Percentiles rank a stretch among this genome's conserved stretches.
These are phyloP conservation scores for Tortrix viridana DNA, from an alignment of 2,888 invertebrate species.

Conservation along the genomic window DNA sequence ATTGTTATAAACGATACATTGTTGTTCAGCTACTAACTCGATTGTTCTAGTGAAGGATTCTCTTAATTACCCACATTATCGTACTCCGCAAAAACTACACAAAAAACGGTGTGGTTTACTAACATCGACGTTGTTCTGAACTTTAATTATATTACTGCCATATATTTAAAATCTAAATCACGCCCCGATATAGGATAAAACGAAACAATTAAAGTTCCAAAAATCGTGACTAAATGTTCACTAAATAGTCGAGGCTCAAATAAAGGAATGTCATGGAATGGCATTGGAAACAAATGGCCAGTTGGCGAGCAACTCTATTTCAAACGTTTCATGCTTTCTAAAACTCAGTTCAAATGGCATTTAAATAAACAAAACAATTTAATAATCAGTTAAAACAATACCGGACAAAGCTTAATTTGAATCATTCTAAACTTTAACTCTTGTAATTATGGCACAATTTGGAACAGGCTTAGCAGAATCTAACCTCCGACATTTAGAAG, in stretches of 20 bases:
- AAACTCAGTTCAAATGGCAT: conserved; percentile 68
- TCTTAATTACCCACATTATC: conserved; percentile 34
- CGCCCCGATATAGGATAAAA: conserved; percentile 33
- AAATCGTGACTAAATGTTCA: conserved; percentile 58
- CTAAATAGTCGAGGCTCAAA: conserved; percentile 46
- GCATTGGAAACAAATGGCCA: conserved; percentile 48
- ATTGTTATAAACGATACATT: conserved; percentile 20
- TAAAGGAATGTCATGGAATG: conserved; percentile 70
- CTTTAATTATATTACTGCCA: conserved; percentile 4
- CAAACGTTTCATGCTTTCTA: conserved; percentile 69
- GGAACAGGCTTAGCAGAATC: conserved; percentile 3
- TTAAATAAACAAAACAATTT: conserved; percentile 64
- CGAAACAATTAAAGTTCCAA: conserved; percentile 44
- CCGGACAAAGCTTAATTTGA: conserved; percentile 10
- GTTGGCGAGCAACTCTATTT: conserved; percentile 52
- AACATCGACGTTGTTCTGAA: not conserved
- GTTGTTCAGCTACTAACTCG: conserved; percentile 27
- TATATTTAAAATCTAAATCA: conserved; percentile 22
- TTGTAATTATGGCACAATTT: conserved; percentile 10
- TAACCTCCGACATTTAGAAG: conserved; percentile 27
- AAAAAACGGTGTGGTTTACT: conserved; percentile 15
- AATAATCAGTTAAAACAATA: conserved; percentile 55
- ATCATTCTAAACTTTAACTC: conserved; percentile 9
- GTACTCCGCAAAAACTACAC: conserved; percentile 22
- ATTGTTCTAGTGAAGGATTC: conserved; percentile 30